Percentiles rank a stretch among this genome's conserved stretches.
Conservation (phyloP, 2,888 invertebrate species). For the Proisotoma minuta region DNA sequence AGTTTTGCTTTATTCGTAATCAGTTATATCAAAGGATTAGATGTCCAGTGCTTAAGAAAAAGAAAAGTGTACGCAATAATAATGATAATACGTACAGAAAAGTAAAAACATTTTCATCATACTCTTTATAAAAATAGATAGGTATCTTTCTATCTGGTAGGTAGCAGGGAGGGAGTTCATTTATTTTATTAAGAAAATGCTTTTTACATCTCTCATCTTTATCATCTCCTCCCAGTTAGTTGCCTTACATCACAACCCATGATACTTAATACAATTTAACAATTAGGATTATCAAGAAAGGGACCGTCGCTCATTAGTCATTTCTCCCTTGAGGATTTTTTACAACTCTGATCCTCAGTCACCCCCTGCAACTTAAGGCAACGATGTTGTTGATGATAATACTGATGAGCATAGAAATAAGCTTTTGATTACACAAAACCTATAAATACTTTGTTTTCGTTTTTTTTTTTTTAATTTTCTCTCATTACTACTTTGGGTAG, state of each 20-base stretch:
- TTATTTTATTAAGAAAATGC: slow-evolving; percentile 28
- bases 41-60: not conserved
- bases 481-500: slow-evolving; percentile 10
- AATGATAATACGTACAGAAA: too few species aligned
- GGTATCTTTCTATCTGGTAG: not conserved
- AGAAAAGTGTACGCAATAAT: too few species aligned
- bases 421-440: slow-evolving; percentile 17
- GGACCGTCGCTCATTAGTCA: slow-evolving; percentile 42
- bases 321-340: slow-evolving; percentile 20
- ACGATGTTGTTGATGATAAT: slow-evolving; percentile 17
- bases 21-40: slow-evolving; percentile 16
- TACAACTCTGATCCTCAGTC: slow-evolving; percentile 16
- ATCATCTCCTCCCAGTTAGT: slow-evolving; percentile 5
- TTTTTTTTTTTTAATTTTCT: slow-evolving; percentile 13
- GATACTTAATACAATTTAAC: slow-evolving; percentile 39
- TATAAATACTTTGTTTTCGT: slow-evolving; percentile 19
- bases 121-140: not conserved
- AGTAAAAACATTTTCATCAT: not conserved
- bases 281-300: slow-evolving; percentile 37
- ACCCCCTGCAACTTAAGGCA: slow-evolving; percentile 19
- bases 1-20: slow-evolving; percentile 4
- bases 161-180: slow-evolving; percentile 20
- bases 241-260: slow-evolving; percentile 7
- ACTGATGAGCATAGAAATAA: slow-evolving; percentile 1
- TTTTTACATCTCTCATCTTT: slow-evolving; percentile 8